Evolutionary conservation across 1,140 invertebrate genomes (phyloP).

Genomic region (Helicorthomorpha holstii): DNA sequence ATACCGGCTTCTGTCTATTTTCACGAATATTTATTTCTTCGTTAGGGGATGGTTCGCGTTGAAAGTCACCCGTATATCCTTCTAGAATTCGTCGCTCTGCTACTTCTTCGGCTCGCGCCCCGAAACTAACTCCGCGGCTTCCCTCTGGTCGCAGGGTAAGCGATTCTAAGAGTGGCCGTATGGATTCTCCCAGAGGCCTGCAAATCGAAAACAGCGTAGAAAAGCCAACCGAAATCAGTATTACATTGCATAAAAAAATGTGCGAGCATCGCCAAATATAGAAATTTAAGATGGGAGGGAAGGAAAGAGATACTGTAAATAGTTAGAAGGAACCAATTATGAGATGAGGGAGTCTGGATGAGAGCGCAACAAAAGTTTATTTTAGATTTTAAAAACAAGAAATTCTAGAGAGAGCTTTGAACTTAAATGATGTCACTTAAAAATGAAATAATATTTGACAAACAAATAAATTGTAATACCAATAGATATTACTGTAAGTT

Average conservation of each 20-base stretch:
- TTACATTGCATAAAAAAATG: too few species aligned
- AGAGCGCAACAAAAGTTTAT: too few species aligned
- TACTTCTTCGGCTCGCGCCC: constrained; percentile 28
- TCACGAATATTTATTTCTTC: neutral
- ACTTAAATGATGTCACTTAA: too few species aligned
- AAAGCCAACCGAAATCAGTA: too few species aligned
- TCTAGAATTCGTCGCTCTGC: constrained; percentile 25
- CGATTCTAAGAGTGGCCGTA: constrained; percentile 34
- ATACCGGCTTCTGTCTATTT: neutral
- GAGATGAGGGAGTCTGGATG: too few species aligned
- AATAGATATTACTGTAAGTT: too few species aligned
- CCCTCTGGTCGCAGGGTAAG: constrained; percentile 27
- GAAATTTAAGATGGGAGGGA: too few species aligned
- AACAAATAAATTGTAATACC: too few species aligned
- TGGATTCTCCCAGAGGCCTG: constrained; percentile 37
- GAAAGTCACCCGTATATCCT: neutral
- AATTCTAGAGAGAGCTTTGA: too few species aligned
- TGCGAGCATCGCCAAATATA: neutral
- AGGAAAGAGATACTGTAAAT: too few species aligned
- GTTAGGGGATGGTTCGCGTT: neutral
- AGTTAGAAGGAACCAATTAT: neutral
- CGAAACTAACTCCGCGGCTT: constrained; percentile 14
- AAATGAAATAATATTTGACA: too few species aligned
- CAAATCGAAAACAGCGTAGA: neutral
- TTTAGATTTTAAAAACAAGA: too few species aligned